Evolutionary conservation across 2,797 vertebrate species (phyloP).

Genomic region (Danio choprae): DNA sequence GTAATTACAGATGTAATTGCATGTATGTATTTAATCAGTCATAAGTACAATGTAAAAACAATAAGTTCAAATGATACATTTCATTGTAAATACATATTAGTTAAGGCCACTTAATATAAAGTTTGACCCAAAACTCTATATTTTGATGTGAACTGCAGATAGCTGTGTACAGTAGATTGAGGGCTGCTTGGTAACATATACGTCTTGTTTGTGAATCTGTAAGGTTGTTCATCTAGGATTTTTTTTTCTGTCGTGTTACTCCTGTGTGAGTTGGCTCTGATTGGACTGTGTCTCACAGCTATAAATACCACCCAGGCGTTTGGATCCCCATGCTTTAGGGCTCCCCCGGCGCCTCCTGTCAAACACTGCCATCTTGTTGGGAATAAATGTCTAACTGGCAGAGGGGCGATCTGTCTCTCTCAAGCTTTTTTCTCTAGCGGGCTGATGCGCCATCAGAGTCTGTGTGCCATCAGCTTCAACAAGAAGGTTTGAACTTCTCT

Average conservation of each 20-base stretch:
- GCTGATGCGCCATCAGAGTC: slow-evolving; percentile 19
- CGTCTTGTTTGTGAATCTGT: slow-evolving; percentile 23
- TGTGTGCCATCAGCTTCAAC: background rate
- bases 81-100: no score
- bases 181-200: background rate
- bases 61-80: no score
- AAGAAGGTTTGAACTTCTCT: background rate
- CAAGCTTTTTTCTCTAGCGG: slow-evolving; percentile 39
- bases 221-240: slow-evolving; percentile 28
- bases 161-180: background rate
- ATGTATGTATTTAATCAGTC: no score
- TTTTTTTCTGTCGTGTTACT: slow-evolving; percentile 41
- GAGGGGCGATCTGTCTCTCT: slow-evolving; percentile 50
- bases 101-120: no score
- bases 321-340: slow-evolving; percentile 79
- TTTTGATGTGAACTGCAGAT: background rate
- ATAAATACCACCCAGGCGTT: slow-evolving; percentile 80
- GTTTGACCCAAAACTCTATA: background rate
- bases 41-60: no score
- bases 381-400: slow-evolving; percentile 70
- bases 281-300: slow-evolving; percentile 67
- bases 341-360: slow-evolving; percentile 73
- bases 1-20: no score
- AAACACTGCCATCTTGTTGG: slow-evolving; percentile 76
- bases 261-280: slow-evolving; percentile 55